Percentiles rank a stretch among this genome's conserved stretches.
These are phyloP conservation scores for Andrena cerasifolii DNA, from an alignment of 1,140 invertebrate species.

Conservation along the genomic window DNA sequence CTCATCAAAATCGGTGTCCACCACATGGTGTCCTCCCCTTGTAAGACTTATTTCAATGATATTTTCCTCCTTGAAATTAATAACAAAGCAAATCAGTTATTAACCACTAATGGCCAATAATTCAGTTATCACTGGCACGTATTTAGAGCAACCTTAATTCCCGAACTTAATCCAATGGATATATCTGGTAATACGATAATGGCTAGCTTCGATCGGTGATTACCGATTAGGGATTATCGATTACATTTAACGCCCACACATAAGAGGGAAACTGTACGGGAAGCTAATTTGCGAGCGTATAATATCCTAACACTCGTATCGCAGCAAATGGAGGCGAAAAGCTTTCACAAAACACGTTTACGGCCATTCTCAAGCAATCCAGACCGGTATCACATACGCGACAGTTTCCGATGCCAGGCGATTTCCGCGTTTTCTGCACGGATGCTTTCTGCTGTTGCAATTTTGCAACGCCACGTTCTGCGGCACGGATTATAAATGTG, in stretches of 20 bases:
- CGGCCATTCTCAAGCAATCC: conserved; percentile 25
- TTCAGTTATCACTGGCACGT: too few species aligned
- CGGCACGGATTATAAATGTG: conserved; percentile 23
- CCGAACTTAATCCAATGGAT: too few species aligned
- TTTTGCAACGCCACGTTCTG: conserved; percentile 32
- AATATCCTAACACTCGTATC: neutral
- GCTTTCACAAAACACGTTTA: conserved; percentile 46
- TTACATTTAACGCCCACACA: neutral
- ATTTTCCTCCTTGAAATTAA: too few species aligned
- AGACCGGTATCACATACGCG: conserved; percentile 38
- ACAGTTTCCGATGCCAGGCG: conserved; percentile 37
- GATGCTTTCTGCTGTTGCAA: conserved; percentile 42
- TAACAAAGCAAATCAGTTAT: too few species aligned
- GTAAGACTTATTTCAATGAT: too few species aligned
- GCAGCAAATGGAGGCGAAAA: conserved; percentile 30
- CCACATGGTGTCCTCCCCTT: too few species aligned
- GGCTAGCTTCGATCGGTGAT: too few species aligned
- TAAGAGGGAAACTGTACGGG: neutral
- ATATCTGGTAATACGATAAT: too few species aligned
- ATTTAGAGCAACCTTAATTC: too few species aligned
- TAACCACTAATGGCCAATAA: too few species aligned
- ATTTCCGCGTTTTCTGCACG: conserved; percentile 56
- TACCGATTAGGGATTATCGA: neutral
- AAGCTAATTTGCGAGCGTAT: conserved; percentile 26
- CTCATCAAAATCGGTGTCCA: too few species aligned